Evolutionary conservation across 2,888 invertebrate species (phyloP).

Genomic region (Oeneis ivallda): DNA sequence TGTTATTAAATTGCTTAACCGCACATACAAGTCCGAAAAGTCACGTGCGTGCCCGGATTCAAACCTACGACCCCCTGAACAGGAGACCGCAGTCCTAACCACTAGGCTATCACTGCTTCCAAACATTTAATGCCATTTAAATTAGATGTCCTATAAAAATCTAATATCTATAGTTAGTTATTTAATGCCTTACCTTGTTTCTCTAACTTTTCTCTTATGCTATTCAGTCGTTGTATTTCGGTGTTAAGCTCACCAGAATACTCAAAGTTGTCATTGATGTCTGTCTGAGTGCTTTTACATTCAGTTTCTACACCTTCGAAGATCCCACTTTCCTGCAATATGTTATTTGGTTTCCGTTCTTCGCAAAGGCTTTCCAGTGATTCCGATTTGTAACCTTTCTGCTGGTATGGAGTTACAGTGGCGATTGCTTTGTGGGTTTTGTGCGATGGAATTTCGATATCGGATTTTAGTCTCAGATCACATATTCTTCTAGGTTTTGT

Average conservation of each 20-base stretch:
- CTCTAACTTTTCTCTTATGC: conserved; percentile 83
- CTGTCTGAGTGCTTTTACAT: conserved; percentile 79
- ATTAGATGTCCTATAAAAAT: too few relatives aligned
- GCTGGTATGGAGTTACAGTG: conserved; percentile 84
- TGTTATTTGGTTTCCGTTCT: conserved; percentile 77
- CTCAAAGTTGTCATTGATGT: conserved; percentile 79
- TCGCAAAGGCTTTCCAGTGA: conserved; percentile 74
- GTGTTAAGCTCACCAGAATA: conserved; percentile 80
- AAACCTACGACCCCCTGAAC: too few relatives aligned
- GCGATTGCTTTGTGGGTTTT: conserved; percentile 82
- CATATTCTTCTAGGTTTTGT: conserved; percentile 71
- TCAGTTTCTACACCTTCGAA: conserved; percentile 83
- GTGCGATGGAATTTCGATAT: conserved; percentile 66
- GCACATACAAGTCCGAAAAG: too few relatives aligned
- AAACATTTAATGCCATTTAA: too few relatives aligned
- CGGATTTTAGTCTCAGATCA: conserved; percentile 67
- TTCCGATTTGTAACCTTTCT: conserved; percentile 74
- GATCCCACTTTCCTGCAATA: conserved; percentile 88
- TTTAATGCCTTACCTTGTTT: conserved; percentile 55
- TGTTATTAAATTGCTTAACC: too few relatives aligned
- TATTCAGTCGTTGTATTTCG: conserved; percentile 84
- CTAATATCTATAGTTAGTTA: too few relatives aligned
- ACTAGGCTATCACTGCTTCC: too few relatives aligned
- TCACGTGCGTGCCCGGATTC: too few relatives aligned
- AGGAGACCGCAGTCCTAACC: too few relatives aligned